Percentiles rank a stretch among this genome's conserved stretches.
Evolutionary conservation across 2,797 vertebrate genomes (phyloP).

Genomic region (Delichon dasypus): DNA sequence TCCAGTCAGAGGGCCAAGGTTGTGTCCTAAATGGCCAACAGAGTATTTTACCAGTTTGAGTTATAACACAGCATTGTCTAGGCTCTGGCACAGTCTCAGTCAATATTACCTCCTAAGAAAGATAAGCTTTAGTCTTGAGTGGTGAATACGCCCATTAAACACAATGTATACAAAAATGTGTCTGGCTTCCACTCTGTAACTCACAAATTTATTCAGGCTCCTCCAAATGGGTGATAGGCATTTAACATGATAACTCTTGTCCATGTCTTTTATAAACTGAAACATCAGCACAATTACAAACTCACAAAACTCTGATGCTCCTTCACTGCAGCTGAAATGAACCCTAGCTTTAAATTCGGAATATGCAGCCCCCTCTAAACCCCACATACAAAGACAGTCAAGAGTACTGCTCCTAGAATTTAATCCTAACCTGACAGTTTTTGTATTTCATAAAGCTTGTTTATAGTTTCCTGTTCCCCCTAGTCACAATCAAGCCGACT

Average conservation of each 20-base stretch:
- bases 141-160: not conserved
- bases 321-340: not conserved
- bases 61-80: not conserved
- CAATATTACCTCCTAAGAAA: not conserved
- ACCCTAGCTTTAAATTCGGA: not conserved
- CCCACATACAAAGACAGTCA: not conserved
- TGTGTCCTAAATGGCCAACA: not conserved
- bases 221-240: not conserved
- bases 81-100: not conserved
- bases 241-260: not conserved
- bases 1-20: not conserved
- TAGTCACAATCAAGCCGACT: not conserved
- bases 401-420: not conserved
- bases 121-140: not conserved
- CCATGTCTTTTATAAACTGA: not conserved
- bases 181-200: not conserved
- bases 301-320: not conserved
- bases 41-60: not conserved
- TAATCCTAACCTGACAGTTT: not conserved
- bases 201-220: not conserved
- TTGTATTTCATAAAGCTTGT: not conserved
- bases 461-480: not conserved
- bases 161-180: not conserved
- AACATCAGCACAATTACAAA: not conserved
- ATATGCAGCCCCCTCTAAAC: not conserved